Evolutionary conservation across 2,888 invertebrate species (phyloP).

Genomic region (Junonia oenone): DNA sequence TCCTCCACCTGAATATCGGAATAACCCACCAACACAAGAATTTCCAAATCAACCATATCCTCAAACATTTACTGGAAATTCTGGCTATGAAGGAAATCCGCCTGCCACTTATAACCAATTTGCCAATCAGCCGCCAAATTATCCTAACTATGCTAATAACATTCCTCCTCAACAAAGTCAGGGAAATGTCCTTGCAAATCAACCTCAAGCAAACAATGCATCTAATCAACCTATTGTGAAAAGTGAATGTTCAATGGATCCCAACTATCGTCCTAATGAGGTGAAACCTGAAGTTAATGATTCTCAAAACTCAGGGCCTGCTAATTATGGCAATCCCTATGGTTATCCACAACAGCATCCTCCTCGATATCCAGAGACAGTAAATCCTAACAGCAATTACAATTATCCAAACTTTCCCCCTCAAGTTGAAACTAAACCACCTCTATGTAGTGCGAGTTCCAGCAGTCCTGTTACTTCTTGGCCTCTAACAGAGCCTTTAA

Average conservation of each 20-base stretch:
- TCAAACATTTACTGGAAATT: slow-evolving; percentile 43
- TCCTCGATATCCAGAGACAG: slow-evolving; percentile 45
- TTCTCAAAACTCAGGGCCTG: slow-evolving; percentile 37
- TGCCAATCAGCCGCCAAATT: slow-evolving; percentile 49
- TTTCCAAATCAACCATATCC: slow-evolving; percentile 55
- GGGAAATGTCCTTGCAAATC: slow-evolving; percentile 28
- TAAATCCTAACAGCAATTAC: slow-evolving; percentile 44
- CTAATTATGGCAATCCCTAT: slow-evolving; percentile 46
- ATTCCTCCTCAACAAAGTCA: slow-evolving; percentile 40
- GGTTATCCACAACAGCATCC: slow-evolving; percentile 50
- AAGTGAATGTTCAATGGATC: slow-evolving; percentile 38
- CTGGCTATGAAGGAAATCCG: slow-evolving; percentile 45
- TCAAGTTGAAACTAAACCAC: slow-evolving; percentile 61
- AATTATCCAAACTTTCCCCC: slow-evolving; percentile 47
- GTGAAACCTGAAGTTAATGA: slow-evolving; percentile 46
- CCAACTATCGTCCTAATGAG: slow-evolving; percentile 41
- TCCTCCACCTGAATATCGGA: slow-evolving; percentile 42
- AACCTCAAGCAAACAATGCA: slow-evolving; percentile 31
- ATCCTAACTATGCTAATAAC: slow-evolving; percentile 52
- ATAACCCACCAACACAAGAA: slow-evolving; percentile 45
- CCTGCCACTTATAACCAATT: slow-evolving; percentile 55
- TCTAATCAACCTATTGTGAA: slow-evolving; percentile 38
- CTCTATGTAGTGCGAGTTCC: slow-evolving; percentile 58
- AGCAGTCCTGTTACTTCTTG: slow-evolving; percentile 63
- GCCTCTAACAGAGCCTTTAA: slow-evolving; percentile 63